A percentile compares a stretch with the other conserved stretches of the same genome.
phyloP scores from a whole-genome alignment of 2,113 vertebrate genomes.

The Tonatia bakeri region DNA sequence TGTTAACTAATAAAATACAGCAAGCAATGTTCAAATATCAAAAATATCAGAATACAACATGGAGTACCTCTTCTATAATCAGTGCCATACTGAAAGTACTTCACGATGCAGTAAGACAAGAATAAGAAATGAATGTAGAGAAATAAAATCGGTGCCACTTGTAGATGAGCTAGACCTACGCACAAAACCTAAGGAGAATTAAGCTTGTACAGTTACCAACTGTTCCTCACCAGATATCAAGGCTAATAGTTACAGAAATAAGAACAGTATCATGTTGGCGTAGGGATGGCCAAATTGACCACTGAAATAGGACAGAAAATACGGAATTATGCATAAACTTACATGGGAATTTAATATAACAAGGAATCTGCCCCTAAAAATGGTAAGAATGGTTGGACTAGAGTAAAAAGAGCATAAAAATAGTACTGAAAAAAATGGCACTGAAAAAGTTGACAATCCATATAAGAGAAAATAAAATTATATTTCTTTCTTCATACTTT shows the following conservation, averaged over 20 bases:
- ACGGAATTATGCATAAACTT: neutral
- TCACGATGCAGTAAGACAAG: neutral
- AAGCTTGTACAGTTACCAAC: neutral
- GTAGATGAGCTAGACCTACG: neutral
- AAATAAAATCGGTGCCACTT: neutral
- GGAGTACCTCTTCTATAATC: neutral
- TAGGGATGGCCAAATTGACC: neutral
- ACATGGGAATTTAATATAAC: neutral
- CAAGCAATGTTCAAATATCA: neutral
- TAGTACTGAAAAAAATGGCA: neutral
- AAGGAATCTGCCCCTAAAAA: neutral
- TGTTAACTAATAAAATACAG: neutral
- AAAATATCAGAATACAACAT: neutral
- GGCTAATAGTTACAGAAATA: neutral
- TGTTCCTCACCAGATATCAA: neutral
- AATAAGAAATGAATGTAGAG: neutral
- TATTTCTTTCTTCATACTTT: neutral
- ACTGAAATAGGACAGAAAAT: neutral
- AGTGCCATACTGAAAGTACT: neutral
- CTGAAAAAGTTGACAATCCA: neutral
- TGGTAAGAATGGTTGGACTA: neutral
- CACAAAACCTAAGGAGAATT: neutral
- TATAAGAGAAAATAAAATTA: neutral
- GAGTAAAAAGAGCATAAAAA: neutral
- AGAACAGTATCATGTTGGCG: neutral